phyloP scores from a whole-genome alignment of 2,797 vertebrate genomes.

The Sebastes hubbsi region DNA sequence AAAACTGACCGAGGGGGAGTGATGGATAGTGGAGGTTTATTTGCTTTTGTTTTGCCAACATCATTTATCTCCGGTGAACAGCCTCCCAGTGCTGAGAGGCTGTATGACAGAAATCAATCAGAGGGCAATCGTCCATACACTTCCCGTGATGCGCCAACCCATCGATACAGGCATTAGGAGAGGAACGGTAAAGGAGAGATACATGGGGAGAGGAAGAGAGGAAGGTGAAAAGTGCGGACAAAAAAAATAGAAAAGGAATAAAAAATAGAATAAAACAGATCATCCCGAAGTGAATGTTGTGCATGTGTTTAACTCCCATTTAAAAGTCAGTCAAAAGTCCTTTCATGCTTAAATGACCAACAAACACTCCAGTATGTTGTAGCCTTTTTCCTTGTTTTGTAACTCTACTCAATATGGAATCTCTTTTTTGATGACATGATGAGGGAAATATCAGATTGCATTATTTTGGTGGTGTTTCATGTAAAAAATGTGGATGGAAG shows the following conservation, averaged over 20 bases:
- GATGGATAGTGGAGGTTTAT: conserved; percentile 64
- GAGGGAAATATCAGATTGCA: conserved; percentile 3
- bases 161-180: conserved; percentile 59
- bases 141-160: conserved; percentile 58
- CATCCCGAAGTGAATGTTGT: background rate
- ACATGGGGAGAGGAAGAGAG: background rate
- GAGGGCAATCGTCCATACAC: conserved; percentile 73
- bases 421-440: background rate
- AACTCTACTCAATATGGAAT: conserved; percentile 1
- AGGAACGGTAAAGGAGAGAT: background rate
- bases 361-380: background rate
- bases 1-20: conserved; percentile 18
- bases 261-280: background rate
- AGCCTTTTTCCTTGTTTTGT: background rate
- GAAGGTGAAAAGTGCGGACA: background rate
- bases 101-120: conserved; percentile 80
- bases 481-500: background rate
- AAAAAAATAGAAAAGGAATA: background rate
- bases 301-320: background rate
- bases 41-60: conserved; percentile 70
- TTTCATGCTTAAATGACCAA: conserved; percentile 3
- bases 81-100: conserved; percentile 59
- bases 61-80: conserved; percentile 74
- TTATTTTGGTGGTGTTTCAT: background rate
- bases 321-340: background rate